A percentile compares a stretch with the other conserved stretches of the same genome.
phyloP scores from a whole-genome alignment of 2,113 vertebrate species.

The Vidua macroura region DNA sequence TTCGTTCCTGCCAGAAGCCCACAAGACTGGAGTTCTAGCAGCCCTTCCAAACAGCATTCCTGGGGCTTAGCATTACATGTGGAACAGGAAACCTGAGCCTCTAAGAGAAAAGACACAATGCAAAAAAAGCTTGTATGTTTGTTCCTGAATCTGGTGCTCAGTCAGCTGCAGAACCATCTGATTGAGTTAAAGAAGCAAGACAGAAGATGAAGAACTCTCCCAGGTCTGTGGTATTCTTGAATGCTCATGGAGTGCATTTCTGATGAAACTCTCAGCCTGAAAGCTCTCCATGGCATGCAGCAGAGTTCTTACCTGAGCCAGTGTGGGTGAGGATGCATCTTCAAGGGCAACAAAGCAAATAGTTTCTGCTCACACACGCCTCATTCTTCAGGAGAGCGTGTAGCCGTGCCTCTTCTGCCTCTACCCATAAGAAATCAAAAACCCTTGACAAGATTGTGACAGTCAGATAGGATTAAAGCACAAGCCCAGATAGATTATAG shows the following conservation, averaged over 20 bases:
- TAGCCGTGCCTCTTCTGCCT: neutral
- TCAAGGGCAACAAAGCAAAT: neutral
- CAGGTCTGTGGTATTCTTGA: neutral
- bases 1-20: neutral
- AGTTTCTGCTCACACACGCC: neutral
- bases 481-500: neutral
- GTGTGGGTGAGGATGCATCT: neutral
- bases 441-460: neutral
- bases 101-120: neutral
- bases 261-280: neutral
- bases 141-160: neutral
- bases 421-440: neutral
- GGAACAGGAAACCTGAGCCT: neutral
- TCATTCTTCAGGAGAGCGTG: neutral
- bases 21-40: neutral
- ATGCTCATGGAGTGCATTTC: neutral
- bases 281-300: accelerated
- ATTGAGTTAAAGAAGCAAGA: neutral
- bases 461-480: neutral
- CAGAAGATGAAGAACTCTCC: neutral
- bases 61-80: neutral
- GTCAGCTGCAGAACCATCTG: neutral
- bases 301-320: neutral
- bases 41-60: neutral
- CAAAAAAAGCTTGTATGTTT: neutral